Evolutionary conservation across 2,113 vertebrate genomes (phyloP).

Genomic region (Alligator mississippiensis): DNA sequence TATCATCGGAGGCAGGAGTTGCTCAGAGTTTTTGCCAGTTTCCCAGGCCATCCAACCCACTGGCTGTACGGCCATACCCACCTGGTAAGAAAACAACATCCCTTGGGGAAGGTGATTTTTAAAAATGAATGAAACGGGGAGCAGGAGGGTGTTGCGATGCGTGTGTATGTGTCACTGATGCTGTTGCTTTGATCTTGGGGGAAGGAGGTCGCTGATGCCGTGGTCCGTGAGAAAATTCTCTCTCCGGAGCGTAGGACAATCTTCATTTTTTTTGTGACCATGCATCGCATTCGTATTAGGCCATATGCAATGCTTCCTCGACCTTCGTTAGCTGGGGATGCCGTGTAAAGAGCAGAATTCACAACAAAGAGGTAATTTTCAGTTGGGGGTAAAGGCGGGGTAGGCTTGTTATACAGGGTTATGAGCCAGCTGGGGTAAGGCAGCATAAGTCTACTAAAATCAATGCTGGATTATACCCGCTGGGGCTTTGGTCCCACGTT

Average conservation of each 20-base stretch:
- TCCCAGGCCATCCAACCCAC: constrained; percentile 81
- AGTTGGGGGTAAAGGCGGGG: rapidly evolving
- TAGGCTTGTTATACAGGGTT: background rate
- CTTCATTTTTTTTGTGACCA: too few species aligned
- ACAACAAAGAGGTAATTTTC: background rate
- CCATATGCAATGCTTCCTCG: rapidly evolving
- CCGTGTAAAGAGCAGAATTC: rapidly evolving
- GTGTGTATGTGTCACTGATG: too few species aligned
- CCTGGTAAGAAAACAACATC: constrained; percentile 72
- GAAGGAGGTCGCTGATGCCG: rapidly evolving
- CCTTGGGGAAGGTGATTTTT: background rate
- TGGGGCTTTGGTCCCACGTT: background rate
- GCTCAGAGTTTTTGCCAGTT: constrained; percentile 72
- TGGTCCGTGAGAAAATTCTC: background rate
- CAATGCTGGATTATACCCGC: background rate
- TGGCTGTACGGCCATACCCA: constrained; percentile 84
- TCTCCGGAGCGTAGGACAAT: too few species aligned
- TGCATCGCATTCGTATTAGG: background rate
- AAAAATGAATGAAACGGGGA: background rate
- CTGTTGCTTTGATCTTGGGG: rapidly evolving
- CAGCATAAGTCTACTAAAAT: background rate
- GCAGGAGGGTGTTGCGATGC: background rate
- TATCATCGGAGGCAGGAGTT: constrained; percentile 70
- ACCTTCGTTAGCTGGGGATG: background rate
- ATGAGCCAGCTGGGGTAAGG: rapidly evolving